Evolutionary conservation across 2,888 invertebrate genomes (phyloP).

Genomic region (Rhamphomyia laevipes): DNA sequence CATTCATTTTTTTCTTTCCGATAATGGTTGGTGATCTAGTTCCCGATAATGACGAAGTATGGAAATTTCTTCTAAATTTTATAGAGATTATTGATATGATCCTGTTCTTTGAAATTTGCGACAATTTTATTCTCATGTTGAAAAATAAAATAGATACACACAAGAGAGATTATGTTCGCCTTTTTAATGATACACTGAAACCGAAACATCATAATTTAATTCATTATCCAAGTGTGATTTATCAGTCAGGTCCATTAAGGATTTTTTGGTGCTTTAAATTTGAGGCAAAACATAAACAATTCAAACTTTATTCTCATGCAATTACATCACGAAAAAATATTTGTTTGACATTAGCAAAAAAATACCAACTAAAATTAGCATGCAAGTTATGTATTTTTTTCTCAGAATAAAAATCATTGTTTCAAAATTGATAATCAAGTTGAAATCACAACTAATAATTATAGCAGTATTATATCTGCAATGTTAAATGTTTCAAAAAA

Average conservation of each 20-base stretch:
- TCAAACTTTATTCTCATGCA: conserved; percentile 19
- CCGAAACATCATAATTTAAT: conserved; percentile 19
- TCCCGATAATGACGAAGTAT: conserved; percentile 17
- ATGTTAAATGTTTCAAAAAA: conserved; percentile 4
- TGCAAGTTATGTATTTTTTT: neutral
- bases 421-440: conserved; percentile 6
- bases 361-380: conserved; percentile 19
- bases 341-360: conserved; percentile 18
- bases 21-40: conserved; percentile 20
- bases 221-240: conserved; percentile 18
- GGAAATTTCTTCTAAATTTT: conserved; percentile 17
- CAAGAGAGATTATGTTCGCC: conserved; percentile 9
- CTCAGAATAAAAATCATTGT: neutral
- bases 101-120: conserved; percentile 6
- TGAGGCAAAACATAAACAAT: conserved; percentile 18
- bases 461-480: conserved; percentile 8
- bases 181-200: conserved; percentile 18
- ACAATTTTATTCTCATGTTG: conserved; percentile 8
- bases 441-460: conserved; percentile 10
- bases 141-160: conserved; percentile 10
- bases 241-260: conserved; percentile 16
- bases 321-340: conserved; percentile 21
- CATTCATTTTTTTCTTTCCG: conserved; percentile 17
- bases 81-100: conserved; percentile 19
- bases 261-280: conserved; percentile 18